Conservation (phyloP, 2,113 vertebrate species). For the Brachyhypopomus occidentalis region DNA sequence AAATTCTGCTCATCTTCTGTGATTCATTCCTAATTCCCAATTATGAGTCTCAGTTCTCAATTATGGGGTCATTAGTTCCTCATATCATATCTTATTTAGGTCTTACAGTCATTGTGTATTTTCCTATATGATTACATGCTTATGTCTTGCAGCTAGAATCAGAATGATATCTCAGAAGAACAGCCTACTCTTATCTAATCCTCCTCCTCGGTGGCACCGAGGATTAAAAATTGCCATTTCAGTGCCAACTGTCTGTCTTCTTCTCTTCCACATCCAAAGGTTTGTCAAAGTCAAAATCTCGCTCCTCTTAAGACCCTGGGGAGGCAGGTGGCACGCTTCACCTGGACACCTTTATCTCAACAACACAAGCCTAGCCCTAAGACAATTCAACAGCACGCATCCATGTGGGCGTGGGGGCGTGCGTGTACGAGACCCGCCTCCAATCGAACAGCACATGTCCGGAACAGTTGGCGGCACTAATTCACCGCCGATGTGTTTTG, state of each 20-base stretch:
- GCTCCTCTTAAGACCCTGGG: slow-evolving; percentile 1
- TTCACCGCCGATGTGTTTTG: slow-evolving; percentile 44
- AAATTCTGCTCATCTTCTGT: too few relatives aligned
- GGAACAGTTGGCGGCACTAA: slow-evolving; percentile 52
- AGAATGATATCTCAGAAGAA: neutral
- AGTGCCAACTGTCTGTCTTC: neutral
- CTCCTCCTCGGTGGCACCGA: neutral
- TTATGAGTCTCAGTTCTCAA: too few relatives aligned
- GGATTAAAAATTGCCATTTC: neutral
- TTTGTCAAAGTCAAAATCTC: slow-evolving; percentile 2
- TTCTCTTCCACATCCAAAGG: neutral
- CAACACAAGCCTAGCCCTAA: neutral
- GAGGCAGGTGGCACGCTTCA: slow-evolving; percentile 17
- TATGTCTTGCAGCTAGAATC: neutral
- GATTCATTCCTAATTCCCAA: too few relatives aligned
- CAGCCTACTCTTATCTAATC: neutral
- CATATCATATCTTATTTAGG: too few relatives aligned
- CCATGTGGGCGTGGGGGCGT: slow-evolving; percentile 24
- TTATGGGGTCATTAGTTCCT: too few relatives aligned
- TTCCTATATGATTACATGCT: neutral
- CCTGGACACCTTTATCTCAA: slow-evolving; percentile 37
- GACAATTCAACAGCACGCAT: slow-evolving; percentile 2
- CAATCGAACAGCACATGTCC: slow-evolving; percentile 20
- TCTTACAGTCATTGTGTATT: neutral
- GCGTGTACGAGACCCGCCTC: neutral